These are phyloP conservation scores for Rhizomys pruinosus DNA, from an alignment of 2,113 vertebrate genomes.

Conservation along the genomic window DNA sequence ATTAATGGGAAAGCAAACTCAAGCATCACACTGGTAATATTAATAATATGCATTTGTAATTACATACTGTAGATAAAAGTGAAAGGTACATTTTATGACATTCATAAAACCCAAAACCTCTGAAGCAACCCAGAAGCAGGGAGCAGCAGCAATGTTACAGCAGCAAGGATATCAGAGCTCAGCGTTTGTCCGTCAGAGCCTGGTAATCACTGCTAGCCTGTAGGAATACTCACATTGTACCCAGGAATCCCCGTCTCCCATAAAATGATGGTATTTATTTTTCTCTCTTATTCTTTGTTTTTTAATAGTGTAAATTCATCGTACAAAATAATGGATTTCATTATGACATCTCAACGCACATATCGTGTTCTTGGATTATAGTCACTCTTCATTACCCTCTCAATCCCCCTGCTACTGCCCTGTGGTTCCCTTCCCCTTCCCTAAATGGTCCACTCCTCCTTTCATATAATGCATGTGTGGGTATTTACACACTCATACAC, in stretches of 20 bases:
- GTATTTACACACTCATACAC: neutral
- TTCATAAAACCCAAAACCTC: slow-evolving; percentile 34
- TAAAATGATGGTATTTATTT: neutral
- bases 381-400: neutral
- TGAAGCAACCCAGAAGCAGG: neutral
- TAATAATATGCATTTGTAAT: slow-evolving; percentile 56
- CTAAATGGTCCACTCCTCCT: neutral
- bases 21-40: neutral
- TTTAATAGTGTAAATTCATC: neutral
- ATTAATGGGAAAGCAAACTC: slow-evolving; percentile 63
- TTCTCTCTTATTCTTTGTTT: no score
- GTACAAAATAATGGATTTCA: neutral
- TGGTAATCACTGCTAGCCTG: neutral
- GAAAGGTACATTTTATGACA: slow-evolving; percentile 60
- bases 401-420: neutral
- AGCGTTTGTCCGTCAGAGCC: neutral
- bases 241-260: neutral
- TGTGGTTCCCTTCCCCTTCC: neutral
- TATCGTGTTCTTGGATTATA: neutral
- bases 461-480: neutral
- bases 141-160: rapidly evolving
- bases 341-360: neutral
- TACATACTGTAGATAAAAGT: neutral
- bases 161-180: neutral
- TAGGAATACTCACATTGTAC: rapidly evolving